Conservation (phyloP, 1,140 invertebrate genomes). For the Leguminivora glycinivorella region DNA sequence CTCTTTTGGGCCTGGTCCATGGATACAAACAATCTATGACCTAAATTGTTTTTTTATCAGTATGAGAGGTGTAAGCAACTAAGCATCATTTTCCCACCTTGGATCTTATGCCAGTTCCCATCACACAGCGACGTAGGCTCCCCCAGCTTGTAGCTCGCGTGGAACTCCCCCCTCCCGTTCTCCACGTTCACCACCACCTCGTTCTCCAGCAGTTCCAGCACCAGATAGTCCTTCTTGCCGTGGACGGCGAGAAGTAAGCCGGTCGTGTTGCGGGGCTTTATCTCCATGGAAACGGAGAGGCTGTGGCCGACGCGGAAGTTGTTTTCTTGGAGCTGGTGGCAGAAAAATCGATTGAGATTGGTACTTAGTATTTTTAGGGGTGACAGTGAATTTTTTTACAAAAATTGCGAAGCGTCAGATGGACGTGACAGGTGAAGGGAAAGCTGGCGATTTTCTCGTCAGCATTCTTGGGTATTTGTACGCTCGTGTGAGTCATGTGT, state of each 20-base stretch:
- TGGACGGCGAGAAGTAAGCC: slow-evolving; percentile 92
- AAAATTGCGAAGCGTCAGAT: too few relatives aligned
- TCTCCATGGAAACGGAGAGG: slow-evolving; percentile 90
- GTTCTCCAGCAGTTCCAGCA: slow-evolving; percentile 94
- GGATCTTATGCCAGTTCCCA: slow-evolving; percentile 91
- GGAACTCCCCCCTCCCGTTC: slow-evolving; percentile 89
- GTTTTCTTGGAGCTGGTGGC: slow-evolving; percentile 80
- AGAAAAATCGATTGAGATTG: slow-evolving; percentile 18
- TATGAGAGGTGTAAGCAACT: too few relatives aligned
- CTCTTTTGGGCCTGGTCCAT: too few relatives aligned
- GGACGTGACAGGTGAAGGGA: too few relatives aligned
- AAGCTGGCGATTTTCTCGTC: too few relatives aligned
- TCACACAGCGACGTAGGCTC: slow-evolving; percentile 91
- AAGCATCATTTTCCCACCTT: slow-evolving; percentile 15
- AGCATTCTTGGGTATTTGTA: too few relatives aligned
- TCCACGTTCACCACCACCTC: slow-evolving; percentile 90
- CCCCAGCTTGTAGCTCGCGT: slow-evolving; percentile 85
- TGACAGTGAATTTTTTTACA: too few relatives aligned
- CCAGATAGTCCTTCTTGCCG: slow-evolving; percentile 88
- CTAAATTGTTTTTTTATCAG: too few relatives aligned
- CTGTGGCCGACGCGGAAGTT: slow-evolving; percentile 87
- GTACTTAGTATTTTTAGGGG: too few relatives aligned
- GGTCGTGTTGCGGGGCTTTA: slow-evolving; percentile 90
- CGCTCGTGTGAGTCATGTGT: too few relatives aligned
- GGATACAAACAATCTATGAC: too few relatives aligned